Evolutionary conservation across 2,888 invertebrate genomes (phyloP).

Genomic region (Drosophila subsilvestris): DNA sequence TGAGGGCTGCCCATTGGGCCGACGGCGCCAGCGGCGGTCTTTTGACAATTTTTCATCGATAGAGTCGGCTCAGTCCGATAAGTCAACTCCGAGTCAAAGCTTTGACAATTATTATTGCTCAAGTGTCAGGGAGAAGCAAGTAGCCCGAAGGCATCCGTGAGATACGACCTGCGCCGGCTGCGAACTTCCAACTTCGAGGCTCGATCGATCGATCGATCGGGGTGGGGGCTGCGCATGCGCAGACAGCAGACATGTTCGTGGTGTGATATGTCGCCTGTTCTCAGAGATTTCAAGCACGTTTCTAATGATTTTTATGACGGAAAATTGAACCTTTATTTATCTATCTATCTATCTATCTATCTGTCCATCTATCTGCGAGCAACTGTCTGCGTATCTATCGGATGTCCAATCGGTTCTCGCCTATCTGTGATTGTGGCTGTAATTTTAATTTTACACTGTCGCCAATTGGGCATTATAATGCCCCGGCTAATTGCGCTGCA

Average conservation of each 20-base stretch:
- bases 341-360: constrained; percentile 55
- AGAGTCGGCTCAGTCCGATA: constrained; percentile 57
- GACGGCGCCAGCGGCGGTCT: constrained; percentile 63
- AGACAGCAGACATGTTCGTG: constrained; percentile 65
- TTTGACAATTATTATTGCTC: constrained; percentile 79
- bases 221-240: constrained; percentile 59
- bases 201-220: not conserved
- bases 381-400: constrained; percentile 32
- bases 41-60: constrained; percentile 69
- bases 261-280: constrained; percentile 75
- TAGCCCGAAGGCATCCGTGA: constrained; percentile 63
- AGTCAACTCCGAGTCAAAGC: constrained; percentile 72
- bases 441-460: constrained; percentile 73
- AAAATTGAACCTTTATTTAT: constrained; percentile 73
- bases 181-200: constrained; percentile 5
- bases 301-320: constrained; percentile 79
- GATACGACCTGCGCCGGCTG: constrained; percentile 57
- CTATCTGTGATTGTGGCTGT: constrained; percentile 52
- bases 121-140: constrained; percentile 65
- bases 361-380: constrained; percentile 13
- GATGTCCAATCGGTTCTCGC: constrained; percentile 8
- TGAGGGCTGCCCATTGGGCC: constrained; percentile 49
- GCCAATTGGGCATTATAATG: constrained; percentile 70
- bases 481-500: constrained; percentile 63
- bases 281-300: constrained; percentile 76